These are phyloP conservation scores for Diplodus puntazzo DNA, from an alignment of 2,797 vertebrate genomes.

Conservation along the genomic window DNA sequence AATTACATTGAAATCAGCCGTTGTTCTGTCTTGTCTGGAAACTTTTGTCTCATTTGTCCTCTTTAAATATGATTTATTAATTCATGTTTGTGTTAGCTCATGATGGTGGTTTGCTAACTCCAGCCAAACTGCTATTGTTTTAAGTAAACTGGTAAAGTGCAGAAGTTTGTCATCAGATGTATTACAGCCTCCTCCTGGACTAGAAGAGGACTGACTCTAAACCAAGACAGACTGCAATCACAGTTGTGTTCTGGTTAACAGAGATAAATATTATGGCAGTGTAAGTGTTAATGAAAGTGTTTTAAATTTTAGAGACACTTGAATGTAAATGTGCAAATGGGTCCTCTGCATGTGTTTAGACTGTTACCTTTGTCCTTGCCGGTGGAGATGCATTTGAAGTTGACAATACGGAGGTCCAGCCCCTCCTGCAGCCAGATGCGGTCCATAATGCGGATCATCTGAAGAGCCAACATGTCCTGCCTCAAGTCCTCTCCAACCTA, in stretches of 20 bases:
- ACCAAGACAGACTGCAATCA: neutral
- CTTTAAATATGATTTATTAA: neutral
- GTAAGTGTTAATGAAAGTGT: neutral
- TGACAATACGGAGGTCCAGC: constrained; percentile 96
- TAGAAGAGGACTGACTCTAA: neutral
- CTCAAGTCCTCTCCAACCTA: constrained; percentile 98
- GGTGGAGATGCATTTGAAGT: constrained; percentile 98
- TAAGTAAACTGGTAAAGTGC: neutral
- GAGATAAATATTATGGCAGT: neutral
- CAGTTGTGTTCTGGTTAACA: neutral
- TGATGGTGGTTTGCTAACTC: too few species aligned
- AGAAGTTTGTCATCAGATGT: neutral
- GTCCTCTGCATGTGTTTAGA: neutral
- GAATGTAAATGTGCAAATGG: neutral
- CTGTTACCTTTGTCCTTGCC: constrained; percentile 93
- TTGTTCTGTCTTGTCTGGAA: too few species aligned
- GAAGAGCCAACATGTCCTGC: constrained; percentile 98
- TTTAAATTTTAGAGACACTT: neutral
- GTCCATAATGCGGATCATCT: constrained; percentile 99
- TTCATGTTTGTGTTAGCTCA: neutral
- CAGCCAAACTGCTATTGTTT: neutral
- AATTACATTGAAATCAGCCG: too few species aligned
- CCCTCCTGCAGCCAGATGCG: constrained; percentile 98
- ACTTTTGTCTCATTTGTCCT: neutral
- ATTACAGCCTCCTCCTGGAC: neutral